A percentile compares a stretch with the other conserved stretches of the same genome.
phyloP scores from a whole-genome alignment of 2,888 invertebrate species.

The Dastarcus helophoroides region DNA sequence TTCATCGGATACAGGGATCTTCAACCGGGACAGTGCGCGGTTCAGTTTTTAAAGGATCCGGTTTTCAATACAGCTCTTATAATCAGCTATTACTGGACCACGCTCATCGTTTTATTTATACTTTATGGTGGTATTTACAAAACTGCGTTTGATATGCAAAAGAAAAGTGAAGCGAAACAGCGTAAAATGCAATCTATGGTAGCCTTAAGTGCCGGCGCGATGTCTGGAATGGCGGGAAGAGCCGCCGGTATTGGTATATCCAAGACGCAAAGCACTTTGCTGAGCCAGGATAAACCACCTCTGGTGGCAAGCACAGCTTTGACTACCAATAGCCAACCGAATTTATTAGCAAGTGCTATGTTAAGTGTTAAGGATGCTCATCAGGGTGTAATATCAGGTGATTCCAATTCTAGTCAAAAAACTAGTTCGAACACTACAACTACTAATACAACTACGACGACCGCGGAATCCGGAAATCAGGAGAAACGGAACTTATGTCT shows the following conservation, averaged over 20 bases:
- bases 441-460: slow-evolving; percentile 42
- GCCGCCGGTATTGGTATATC: slow-evolving; percentile 78
- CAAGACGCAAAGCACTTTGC: slow-evolving; percentile 57
- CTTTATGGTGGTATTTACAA: slow-evolving; percentile 96
- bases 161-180: slow-evolving; percentile 92
- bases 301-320: slow-evolving; percentile 35
- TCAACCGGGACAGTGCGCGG: slow-evolving; percentile 80
- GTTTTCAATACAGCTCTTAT: slow-evolving; percentile 95
- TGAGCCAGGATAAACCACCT: slow-evolving; percentile 59
- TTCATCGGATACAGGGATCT: slow-evolving; percentile 88
- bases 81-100: slow-evolving; percentile 96
- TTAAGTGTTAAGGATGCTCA: slow-evolving; percentile 26
- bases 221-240: slow-evolving; percentile 82
- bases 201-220: slow-evolving; percentile 77
- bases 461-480: slow-evolving; percentile 21
- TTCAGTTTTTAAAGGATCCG: slow-evolving; percentile 95
- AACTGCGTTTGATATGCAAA: slow-evolving; percentile 95
- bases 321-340: slow-evolving; percentile 26
- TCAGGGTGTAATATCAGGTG: slow-evolving; percentile 36
- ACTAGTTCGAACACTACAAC: slow-evolving; percentile 47
- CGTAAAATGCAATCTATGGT: slow-evolving; percentile 94
- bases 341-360: slow-evolving; percentile 18
- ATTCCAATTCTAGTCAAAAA: slow-evolving; percentile 51
- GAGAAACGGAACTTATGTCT: slow-evolving; percentile 24
- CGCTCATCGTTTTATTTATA: slow-evolving; percentile 86